A percentile compares a stretch with the other conserved stretches of the same genome.
These are phyloP conservation scores for Noctua pronuba DNA, from an alignment of 2,888 invertebrate species.

Conservation along the genomic window DNA sequence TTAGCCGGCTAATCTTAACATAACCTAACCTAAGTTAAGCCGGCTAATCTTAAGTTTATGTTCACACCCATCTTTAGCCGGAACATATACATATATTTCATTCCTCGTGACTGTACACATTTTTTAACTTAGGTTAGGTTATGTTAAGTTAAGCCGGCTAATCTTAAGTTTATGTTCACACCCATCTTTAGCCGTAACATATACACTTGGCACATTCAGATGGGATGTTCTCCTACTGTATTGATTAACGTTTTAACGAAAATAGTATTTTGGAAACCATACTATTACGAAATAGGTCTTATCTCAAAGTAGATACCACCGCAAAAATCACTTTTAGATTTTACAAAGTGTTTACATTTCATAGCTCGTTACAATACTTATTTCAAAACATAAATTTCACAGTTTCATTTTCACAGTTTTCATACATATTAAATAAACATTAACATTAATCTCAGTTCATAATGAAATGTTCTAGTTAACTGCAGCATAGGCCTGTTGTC, in stretches of 20 bases:
- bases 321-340: not conserved
- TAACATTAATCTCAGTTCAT: constrained; percentile 19
- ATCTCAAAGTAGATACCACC: not conserved
- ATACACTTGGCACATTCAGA: not conserved
- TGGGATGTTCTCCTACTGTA: not conserved
- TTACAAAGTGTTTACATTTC: not conserved
- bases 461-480: constrained; percentile 23
- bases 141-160: too few species aligned
- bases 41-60: too few species aligned
- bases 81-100: too few species aligned
- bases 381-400: not conserved
- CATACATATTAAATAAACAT: constrained; percentile 7
- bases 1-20: too few species aligned
- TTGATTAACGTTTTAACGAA: not conserved
- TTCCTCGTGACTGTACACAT: too few species aligned
- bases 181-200: too few species aligned
- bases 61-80: too few species aligned
- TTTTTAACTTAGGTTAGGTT: too few species aligned
- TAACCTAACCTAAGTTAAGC: too few species aligned
- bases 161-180: too few species aligned
- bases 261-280: not conserved
- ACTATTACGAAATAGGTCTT: not conserved
- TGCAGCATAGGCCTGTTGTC: constrained; percentile 27
- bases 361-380: not conserved
- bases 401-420: too few species aligned